Percentiles rank a stretch among this genome's conserved stretches.
Conservation (phyloP, 2,888 invertebrate species). For the Erynnis tages region DNA sequence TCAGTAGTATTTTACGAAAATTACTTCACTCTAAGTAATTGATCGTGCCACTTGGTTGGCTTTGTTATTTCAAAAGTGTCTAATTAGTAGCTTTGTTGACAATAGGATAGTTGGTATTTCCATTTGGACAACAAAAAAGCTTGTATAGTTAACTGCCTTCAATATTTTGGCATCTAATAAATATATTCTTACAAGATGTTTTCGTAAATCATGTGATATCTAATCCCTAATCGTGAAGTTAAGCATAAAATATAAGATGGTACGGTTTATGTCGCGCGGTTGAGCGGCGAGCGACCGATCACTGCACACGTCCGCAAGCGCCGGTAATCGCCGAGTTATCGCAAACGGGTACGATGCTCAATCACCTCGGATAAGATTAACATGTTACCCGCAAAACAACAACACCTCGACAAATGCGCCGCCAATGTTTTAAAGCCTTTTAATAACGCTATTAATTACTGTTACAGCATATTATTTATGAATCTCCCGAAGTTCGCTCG, state of each 20-base stretch:
- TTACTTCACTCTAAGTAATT: too few species aligned
- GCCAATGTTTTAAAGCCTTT: conserved; percentile 33
- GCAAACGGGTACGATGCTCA: conserved; percentile 48
- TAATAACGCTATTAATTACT: conserved; percentile 34
- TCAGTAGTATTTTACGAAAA: too few species aligned
- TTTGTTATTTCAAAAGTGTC: too few species aligned
- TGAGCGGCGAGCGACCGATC: conserved; percentile 48
- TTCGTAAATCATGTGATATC: too few species aligned
- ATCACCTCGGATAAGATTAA: conserved; percentile 63
- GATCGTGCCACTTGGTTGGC: too few species aligned
- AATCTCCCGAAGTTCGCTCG: conserved; percentile 46
- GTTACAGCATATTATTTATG: conserved; percentile 41
- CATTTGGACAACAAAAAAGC: too few species aligned
- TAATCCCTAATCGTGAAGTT: too few species aligned
- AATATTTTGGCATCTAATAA: too few species aligned
- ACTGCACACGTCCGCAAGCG: conserved; percentile 38
- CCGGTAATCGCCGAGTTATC: conserved; percentile 50
- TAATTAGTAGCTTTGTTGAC: too few species aligned
- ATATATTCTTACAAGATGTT: too few species aligned
- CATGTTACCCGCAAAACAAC: conserved; percentile 54
- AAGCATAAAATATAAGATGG: conserved; percentile 38
- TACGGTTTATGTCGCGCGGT: conserved; percentile 33
- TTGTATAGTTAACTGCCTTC: too few species aligned
- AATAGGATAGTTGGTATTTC: too few species aligned
- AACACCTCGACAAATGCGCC: conserved; percentile 42